These are phyloP conservation scores for Borostomias antarcticus DNA, from an alignment of 2,797 vertebrate genomes.

Conservation along the genomic window DNA sequence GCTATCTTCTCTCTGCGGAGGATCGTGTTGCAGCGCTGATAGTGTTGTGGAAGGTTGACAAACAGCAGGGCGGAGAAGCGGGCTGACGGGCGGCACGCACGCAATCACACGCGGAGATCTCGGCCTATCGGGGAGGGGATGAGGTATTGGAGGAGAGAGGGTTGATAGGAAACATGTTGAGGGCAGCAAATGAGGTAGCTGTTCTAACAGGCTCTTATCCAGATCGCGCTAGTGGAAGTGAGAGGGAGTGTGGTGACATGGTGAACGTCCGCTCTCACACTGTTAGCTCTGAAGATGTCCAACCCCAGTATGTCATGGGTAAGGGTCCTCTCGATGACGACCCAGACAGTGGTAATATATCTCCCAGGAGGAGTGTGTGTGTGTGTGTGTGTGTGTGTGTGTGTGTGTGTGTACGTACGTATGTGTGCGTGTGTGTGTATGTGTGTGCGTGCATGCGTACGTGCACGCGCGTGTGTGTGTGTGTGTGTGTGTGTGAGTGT, in stretches of 20 bases:
- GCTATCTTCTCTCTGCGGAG: constrained; percentile 4
- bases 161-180: neutral
- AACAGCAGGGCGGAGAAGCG: constrained; percentile 14
- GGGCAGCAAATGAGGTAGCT: neutral
- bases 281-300: too few relatives aligned
- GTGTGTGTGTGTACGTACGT: neutral
- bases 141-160: neutral
- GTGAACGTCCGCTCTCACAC: too few relatives aligned
- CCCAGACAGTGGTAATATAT: neutral
- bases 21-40: constrained; percentile 52
- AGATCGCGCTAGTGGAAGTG: too few relatives aligned
- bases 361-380: neutral
- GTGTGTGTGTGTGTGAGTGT: constrained; percentile 6
- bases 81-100: constrained; percentile 10
- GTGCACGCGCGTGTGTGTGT: neutral
- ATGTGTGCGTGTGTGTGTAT: neutral
- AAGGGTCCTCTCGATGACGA: constrained; percentile 9
- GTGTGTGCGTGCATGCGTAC: neutral
- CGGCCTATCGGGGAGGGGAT: neutral
- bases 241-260: constrained; percentile 25
- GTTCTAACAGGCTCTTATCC: too few relatives aligned
- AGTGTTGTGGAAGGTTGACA: constrained; percentile 38
- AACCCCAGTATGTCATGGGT: too few relatives aligned
- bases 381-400: neutral
- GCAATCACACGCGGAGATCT: neutral